Base-by-base conservation (phyloP, 2,113 vertebrate species). In the Macheiramphus alcinus region DNA sequence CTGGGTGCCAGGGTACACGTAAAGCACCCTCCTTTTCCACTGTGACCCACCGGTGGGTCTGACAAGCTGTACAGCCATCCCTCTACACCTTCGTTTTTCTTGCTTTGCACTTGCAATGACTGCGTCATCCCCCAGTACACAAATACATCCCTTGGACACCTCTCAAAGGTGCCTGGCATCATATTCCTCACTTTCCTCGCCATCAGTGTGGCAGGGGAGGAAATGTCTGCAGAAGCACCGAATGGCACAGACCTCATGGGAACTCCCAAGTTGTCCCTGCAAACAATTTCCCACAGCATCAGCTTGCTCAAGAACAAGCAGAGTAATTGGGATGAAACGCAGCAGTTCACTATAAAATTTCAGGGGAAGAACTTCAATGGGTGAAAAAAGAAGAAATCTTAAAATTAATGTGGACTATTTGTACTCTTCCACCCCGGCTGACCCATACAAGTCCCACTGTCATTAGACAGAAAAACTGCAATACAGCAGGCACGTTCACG, bases 361-460 rank as follows among this genome's bases (percentile, higher is more conserved):
- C 58, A 68, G 11, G 32, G 23, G 32, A 53, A 53, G 13, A 86
- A 59, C 2, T 56, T 65, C 26, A 50, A 70, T 27, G 10, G 40
- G 16, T 0, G 0, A 18, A 55, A 66, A 53, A 73, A 36, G 6
- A 29, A 38, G 26, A 36, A 22, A n/a, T 15, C 14, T 83, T 68
- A 48, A 82, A 78, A 75, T 38, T 32, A 47, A 67, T 15, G 9
- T 6, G 47, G 29, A 40, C n/a, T 80, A 17, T 72, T 52, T 53
- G 42, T 26, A 47, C 12, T n/a, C 36, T 80, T 50, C 50, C 13
- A 52, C 6, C 20, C 6, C 1, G 17, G 25, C 25, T 61, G 88
- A 79, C 25, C 68, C 40, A 45, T 7, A 22, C 10, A 72, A 56
- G 19, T 18, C 12, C 61, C 48, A 48, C 18, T 80, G 40, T 36